Percentiles rank a stretch among this genome's conserved stretches.
Evolutionary conservation across 2,797 vertebrate species (phyloP).

Genomic region (Hydrolagus colliei): DNA sequence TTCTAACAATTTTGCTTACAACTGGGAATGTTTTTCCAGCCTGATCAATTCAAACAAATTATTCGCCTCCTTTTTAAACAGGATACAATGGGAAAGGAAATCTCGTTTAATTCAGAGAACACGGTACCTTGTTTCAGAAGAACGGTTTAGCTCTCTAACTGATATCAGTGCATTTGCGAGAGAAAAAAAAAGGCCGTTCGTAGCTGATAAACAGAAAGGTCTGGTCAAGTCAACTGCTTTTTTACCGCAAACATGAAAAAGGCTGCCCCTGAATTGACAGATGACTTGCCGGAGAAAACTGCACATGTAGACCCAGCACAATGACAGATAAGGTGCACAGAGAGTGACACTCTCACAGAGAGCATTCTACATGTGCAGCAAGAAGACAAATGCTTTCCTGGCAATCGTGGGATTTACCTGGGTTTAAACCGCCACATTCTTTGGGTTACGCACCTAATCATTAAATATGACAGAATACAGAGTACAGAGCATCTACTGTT

Average conservation of each 20-base stretch:
- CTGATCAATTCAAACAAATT: neutral
- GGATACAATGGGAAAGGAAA: neutral
- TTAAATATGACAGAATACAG: neutral
- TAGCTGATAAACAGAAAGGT: neutral
- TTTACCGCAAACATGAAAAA: neutral
- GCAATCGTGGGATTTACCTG: neutral
- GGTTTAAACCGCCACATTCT: neutral
- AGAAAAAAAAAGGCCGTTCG: neutral
- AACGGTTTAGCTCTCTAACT: neutral
- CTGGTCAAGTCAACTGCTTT: neutral
- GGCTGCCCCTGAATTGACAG: neutral
- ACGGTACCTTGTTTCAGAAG: neutral
- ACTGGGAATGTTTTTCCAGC: neutral
- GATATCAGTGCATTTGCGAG: neutral
- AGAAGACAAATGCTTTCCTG: neutral
- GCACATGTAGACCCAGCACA: neutral
- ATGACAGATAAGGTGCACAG: constrained; percentile 9
- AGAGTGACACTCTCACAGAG: neutral
- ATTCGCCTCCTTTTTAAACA: neutral
- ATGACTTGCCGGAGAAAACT: neutral
- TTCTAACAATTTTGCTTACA: neutral
- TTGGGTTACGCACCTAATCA: neutral
- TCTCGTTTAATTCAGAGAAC: neutral
- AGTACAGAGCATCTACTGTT: too few species aligned
- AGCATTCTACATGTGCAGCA: neutral